Base-by-base conservation (phyloP, 2,888 invertebrate genomes). In the Encarsia formosa region DNA sequence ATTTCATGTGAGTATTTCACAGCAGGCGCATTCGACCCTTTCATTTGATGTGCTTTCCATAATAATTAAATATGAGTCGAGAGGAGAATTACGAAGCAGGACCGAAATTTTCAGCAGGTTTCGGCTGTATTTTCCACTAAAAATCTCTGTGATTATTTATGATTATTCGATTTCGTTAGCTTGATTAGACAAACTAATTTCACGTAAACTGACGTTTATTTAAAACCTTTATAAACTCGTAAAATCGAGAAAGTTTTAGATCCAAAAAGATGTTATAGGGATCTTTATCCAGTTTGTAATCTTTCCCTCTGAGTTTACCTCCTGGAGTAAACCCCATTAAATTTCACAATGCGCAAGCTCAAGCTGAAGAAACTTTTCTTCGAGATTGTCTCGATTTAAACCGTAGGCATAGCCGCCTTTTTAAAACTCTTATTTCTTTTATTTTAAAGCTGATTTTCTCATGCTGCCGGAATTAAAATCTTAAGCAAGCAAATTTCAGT, bases 231-330 rank as follows among this genome's bases (percentile, higher is more conserved):
- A 52, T 23, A 39, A 44, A 40, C 48, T 48, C 48, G 35, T 48
- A 48, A 44, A 48, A 44, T 20, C 34, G 23, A 11, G 18, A 13
- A 23, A 29, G 20, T 11, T 22, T 29, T 31, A 5, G 26, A 4
- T 5, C 13, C 18, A 32, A 3, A 23, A n/a, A n/a, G n/a, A n/a
- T n/a, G n/a, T n/a, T 26, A 26, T 31, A 29, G 31, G 24, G 35
- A 52, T 54, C 38, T 42, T 49, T 42, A 43, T 43, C 50, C 54
- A 47, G 50, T 50, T 50, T 50, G 50, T 43, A 46, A 54, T 54
- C 38, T 54, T 13, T 15, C 26, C 22, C 24, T 39, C 23, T 26
- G 6, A 15, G 18, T 15, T 32, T 20, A 16, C 18, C 15, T 37
- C 26, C n/a, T 26, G 15, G 11, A 23, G 34, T 20, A 11, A 35